Evolutionary conservation across 92 coral and sea anemone genomes (phyloP).

Genomic region (Parazoanthus darwini): DNA sequence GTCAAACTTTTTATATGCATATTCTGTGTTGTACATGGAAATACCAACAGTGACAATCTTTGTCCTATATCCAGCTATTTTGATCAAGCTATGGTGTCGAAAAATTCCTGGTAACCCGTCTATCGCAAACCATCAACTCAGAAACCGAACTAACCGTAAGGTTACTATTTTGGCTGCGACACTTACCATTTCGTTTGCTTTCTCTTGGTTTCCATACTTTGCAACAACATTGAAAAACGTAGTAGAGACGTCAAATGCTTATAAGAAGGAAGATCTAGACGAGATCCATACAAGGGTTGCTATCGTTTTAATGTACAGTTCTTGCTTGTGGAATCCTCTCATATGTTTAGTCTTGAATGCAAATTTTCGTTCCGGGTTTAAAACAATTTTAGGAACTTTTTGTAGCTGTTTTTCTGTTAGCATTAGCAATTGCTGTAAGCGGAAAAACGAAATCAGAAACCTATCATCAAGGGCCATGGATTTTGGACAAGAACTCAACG

Average conservation of each 20-base stretch:
- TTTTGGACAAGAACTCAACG: too few species aligned
- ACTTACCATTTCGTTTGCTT: not conserved
- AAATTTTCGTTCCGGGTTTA: too few species aligned
- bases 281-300: too few species aligned
- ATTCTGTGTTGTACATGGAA: not conserved
- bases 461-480: not conserved
- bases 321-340: too few species aligned
- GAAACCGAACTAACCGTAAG: not conserved
- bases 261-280: too few species aligned
- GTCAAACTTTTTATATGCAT: too few species aligned
- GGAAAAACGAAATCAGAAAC: not conserved
- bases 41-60: not conserved
- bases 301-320: not conserved
- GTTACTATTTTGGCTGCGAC: not conserved
- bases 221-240: not conserved
- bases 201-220: too few species aligned
- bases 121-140: not conserved
- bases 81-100: not conserved
- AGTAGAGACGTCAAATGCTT: too few species aligned
- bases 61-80: not conserved
- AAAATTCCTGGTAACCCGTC: conserved; percentile 4
- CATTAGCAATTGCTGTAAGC: not conserved
- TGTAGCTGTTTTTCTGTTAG: not conserved
- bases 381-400: not conserved
- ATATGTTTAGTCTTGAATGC: too few species aligned